Percentiles rank a stretch among this genome's conserved stretches.
Evolutionary conservation across 1,140 invertebrate genomes (phyloP).

Genomic region (Reticulitermes speratus): DNA sequence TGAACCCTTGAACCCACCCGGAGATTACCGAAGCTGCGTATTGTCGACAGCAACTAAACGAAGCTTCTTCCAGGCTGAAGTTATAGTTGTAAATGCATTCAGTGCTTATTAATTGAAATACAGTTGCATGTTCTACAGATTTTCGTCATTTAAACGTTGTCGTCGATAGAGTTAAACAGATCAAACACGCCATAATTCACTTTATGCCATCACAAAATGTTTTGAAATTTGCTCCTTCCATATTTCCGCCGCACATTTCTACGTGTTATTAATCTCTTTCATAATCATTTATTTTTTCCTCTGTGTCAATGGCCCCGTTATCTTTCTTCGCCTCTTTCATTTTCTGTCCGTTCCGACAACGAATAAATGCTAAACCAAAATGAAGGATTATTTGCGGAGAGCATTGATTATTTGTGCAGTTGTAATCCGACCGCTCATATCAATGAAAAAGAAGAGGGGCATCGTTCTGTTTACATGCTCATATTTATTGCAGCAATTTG

Average conservation of each 20-base stretch:
- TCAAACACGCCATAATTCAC: too few relatives aligned
- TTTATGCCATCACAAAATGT: not conserved
- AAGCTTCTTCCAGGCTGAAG: too few relatives aligned
- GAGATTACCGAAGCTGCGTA: too few relatives aligned
- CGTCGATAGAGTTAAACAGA: too few relatives aligned
- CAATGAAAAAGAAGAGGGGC: not conserved
- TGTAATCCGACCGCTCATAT: not conserved
- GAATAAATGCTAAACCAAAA: not conserved
- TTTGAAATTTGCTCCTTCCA: not conserved
- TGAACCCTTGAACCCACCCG: too few relatives aligned
- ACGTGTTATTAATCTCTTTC: not conserved
- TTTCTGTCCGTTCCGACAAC: not conserved
- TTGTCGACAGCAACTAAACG: too few relatives aligned
- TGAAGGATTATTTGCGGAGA: not conserved
- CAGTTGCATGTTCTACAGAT: too few relatives aligned
- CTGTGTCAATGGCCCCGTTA: not conserved
- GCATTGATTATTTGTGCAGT: not conserved
- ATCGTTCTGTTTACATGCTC: not conserved
- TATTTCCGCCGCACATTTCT: not conserved
- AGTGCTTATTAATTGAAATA: too few relatives aligned
- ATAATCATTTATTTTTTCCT: not conserved
- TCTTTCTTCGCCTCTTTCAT: not conserved
- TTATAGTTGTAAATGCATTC: too few relatives aligned
- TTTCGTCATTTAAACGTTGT: too few relatives aligned
- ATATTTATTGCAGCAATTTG: not conserved